Evolutionary conservation across 2,113 vertebrate genomes (phyloP), one percentile per base, ranked within the genome.

Genomic region (Nematolebias whitei): DNA sequence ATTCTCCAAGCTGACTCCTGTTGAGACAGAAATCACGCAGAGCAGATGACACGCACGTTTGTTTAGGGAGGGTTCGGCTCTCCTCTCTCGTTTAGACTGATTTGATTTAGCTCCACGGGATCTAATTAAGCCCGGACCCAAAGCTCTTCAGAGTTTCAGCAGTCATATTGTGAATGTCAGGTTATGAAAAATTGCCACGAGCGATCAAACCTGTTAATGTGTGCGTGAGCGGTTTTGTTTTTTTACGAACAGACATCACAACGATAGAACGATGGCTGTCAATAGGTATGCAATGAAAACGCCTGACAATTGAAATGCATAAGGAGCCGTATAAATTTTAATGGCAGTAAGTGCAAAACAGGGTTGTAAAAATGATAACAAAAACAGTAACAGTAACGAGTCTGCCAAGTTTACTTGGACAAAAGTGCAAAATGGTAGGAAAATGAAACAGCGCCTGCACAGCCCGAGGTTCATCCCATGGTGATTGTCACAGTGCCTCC

Each of bases 51-150:
- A 44, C 81, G 60, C 60, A 20, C 49, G 24, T 75, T 79, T 64
- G 79, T 24, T 58, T 58, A 59, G 78, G 87, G 68, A 79, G 78
- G 74, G 53, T 72, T 88, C 77, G 72, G 77, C 71, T 85, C 85
- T 66, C 78, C 68, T 65, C 83, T 91, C 86, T 85, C 85, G 69
- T 89, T 91, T 84, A 82, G 76, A 78, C 75, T 89, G 90, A 93
- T 93, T 88, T 88, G 85, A 92, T 93, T 91, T 90, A 77, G 88
- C 88, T 91, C 73, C 85, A 83, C 85, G 67, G 79, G 78, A 92
- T 91, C 88, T 88, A 90, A 92, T 92, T 88, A 91, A 84, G 80
- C 83, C 82, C 82, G 78, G 80, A 81, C 77, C 65, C 61, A 84
- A 89, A 87, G 81, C 90, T 85, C 88, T 88, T 87, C 79, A 80